Conservation (phyloP, 2,113 vertebrate species). For the Tretioscincus oriximinensis region DNA sequence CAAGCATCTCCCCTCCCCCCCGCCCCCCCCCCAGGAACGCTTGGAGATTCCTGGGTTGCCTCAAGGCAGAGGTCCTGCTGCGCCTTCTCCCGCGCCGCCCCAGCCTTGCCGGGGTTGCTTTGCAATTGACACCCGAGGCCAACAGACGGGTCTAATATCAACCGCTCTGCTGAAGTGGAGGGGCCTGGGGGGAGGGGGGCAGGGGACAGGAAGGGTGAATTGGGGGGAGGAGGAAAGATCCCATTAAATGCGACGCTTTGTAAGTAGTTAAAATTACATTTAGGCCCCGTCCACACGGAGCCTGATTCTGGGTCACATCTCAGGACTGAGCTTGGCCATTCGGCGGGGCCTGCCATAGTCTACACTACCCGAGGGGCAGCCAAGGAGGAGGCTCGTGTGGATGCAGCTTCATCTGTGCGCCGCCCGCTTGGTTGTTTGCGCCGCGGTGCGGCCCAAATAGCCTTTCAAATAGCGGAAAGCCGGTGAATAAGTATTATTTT, state of each 20-base stretch:
- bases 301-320: too few species aligned
- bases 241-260: slow-evolving; percentile 26
- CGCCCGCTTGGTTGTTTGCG: too few species aligned
- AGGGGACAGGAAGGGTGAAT: neutral
- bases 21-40: neutral
- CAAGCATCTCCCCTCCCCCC: too few species aligned
- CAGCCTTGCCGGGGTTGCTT: neutral
- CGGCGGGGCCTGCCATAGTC: too few species aligned
- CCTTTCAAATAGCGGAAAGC: too few species aligned
- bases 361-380: too few species aligned
- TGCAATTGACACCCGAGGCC: slow-evolving; percentile 30
- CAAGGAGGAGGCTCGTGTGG: too few species aligned
- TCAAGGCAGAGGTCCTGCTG: neutral
- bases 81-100: neutral
- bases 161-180: slow-evolving; percentile 25
- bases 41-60: too few species aligned
- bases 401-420: too few species aligned
- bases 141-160: slow-evolving; percentile 37
- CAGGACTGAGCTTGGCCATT: too few species aligned
- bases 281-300: too few species aligned
- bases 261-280: slow-evolving; percentile 27
- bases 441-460: too few species aligned
- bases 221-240: neutral
- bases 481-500: neutral
- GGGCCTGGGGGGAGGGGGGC: slow-evolving; percentile 13